phyloP scores from a whole-genome alignment of 2,888 invertebrate genomes.

The Drosophila mercatorum region DNA sequence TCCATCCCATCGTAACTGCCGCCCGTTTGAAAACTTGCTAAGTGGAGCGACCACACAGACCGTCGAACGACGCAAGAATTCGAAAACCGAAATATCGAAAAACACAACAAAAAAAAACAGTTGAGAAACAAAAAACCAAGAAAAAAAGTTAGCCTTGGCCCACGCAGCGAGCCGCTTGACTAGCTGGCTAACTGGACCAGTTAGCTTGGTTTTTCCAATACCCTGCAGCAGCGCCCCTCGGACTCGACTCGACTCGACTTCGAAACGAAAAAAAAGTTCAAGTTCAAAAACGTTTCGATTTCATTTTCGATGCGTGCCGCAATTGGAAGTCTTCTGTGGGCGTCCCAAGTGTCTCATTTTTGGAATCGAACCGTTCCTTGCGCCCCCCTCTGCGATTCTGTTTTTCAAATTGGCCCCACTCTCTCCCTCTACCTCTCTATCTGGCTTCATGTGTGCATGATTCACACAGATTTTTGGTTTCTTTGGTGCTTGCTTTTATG shows the following conservation, averaged over 20 bases:
- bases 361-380: constrained; percentile 13
- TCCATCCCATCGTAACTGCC: not conserved
- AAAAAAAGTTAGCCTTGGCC: constrained; percentile 33
- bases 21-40: not conserved
- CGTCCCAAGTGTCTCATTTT: constrained; percentile 50
- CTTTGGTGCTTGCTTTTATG: constrained; percentile 26
- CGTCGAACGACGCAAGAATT: constrained; percentile 16
- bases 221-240: constrained; percentile 5
- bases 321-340: constrained; percentile 39
- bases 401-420: not conserved
- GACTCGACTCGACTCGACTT: not conserved
- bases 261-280: constrained; percentile 51
- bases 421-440: not conserved
- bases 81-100: constrained; percentile 15
- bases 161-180: constrained; percentile 20
- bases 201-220: constrained; percentile 36
- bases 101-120: constrained; percentile 18
- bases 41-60: constrained; percentile 22
- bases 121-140: not conserved
- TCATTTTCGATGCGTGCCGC: constrained; percentile 31
- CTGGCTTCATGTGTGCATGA: constrained; percentile 1
- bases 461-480: constrained; percentile 31
- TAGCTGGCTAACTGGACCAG: constrained; percentile 39
- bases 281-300: constrained; percentile 67
- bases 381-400: constrained; percentile 9